These are phyloP conservation scores for Ischnura elegans DNA, from an alignment of 2,888 invertebrate genomes.

Conservation along the genomic window DNA sequence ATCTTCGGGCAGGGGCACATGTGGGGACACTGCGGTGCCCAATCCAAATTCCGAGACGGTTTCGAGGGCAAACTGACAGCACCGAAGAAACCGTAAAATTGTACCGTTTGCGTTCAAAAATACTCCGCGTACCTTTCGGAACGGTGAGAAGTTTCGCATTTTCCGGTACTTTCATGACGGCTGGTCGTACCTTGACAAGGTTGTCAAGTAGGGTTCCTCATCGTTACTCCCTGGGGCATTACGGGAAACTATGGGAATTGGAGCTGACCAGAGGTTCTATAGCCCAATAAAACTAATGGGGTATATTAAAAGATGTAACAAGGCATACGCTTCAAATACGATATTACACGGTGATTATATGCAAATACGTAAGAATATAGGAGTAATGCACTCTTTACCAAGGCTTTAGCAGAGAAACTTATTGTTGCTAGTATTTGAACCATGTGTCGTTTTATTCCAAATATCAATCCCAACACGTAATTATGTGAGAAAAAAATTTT, in stretches of 20 bases:
- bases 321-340: not conserved
- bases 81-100: constrained; percentile 41
- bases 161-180: not conserved
- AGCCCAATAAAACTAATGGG: no score
- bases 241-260: not conserved
- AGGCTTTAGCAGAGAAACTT: no score
- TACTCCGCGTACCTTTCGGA: not conserved
- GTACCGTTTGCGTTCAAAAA: constrained; percentile 62
- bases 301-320: no score
- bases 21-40: not conserved
- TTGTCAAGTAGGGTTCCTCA: not conserved
- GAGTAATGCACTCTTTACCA: no score
- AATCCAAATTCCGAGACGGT: not conserved
- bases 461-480: no score
- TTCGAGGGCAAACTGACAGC: constrained; percentile 11
- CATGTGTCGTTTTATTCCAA: no score
- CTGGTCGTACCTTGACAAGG: not conserved
- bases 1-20: not conserved
- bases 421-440: no score
- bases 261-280: not conserved
- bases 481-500: no score
- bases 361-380: no score
- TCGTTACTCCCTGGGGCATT: not conserved
- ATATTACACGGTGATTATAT: not conserved
- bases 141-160: not conserved